A percentile compares a stretch with the other conserved stretches of the same genome.
phyloP scores from a whole-genome alignment of 2,797 vertebrate genomes.

The Pangasius macronema region DNA sequence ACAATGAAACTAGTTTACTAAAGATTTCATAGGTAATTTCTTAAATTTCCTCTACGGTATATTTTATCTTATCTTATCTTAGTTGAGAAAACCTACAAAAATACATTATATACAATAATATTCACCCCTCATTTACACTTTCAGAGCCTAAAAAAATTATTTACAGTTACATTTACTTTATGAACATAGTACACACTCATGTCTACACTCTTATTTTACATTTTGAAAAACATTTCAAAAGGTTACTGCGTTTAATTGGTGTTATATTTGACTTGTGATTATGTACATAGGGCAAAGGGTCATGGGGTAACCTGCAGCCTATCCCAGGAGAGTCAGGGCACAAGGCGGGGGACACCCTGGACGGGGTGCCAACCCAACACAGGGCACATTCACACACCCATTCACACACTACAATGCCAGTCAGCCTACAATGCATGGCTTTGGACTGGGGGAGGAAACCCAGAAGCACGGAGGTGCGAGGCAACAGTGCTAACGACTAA shows the following conservation, averaged over 20 bases:
- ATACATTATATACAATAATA: neutral
- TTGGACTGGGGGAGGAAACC: no score
- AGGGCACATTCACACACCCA: no score
- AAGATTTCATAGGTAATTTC: neutral
- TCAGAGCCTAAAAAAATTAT: neutral
- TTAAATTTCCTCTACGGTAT: no score
- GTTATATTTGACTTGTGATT: neutral
- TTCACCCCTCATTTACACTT: neutral
- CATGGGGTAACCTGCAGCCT: no score
- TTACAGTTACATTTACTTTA: neutral
- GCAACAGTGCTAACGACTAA: no score
- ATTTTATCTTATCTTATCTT: no score
- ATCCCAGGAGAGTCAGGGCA: no score
- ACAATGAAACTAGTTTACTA: neutral
- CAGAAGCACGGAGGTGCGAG: no score
- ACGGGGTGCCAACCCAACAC: no score
- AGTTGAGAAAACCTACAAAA: neutral
- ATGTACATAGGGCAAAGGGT: neutral
- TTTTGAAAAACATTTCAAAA: neutral
- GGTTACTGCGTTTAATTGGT: neutral
- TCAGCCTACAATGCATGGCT: no score
- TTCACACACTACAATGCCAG: no score
- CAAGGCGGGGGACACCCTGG: no score
- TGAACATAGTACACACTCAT: neutral
- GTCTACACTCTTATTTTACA: neutral